These are phyloP conservation scores for Drosophila seclusa DNA, from an alignment of 2,888 invertebrate genomes.

Conservation along the genomic window DNA sequence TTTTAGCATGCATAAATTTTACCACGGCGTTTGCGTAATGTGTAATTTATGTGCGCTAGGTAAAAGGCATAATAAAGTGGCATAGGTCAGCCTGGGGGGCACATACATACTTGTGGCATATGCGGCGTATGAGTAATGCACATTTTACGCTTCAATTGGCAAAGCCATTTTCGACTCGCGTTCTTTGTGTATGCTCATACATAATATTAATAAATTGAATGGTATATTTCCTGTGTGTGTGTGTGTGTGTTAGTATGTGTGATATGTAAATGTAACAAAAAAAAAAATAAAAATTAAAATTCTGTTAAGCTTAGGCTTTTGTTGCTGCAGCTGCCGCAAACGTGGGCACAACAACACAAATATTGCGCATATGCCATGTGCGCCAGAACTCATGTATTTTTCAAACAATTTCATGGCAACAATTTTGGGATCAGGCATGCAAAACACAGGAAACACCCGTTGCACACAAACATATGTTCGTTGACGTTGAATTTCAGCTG, in stretches of 20 bases:
- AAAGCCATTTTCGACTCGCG: slow-evolving; percentile 63
- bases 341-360: slow-evolving; percentile 47
- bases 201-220: slow-evolving; percentile 77
- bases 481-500: slow-evolving; percentile 34
- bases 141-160: slow-evolving; percentile 76
- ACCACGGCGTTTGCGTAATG: slow-evolving; percentile 65
- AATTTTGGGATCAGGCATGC: slow-evolving; percentile 53
- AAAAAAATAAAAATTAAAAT: neutral
- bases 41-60: slow-evolving; percentile 60
- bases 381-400: slow-evolving; percentile 47
- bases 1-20: slow-evolving; percentile 54
- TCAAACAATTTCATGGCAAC: slow-evolving; percentile 43
- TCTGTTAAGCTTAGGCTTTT: slow-evolving; percentile 68
- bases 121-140: slow-evolving; percentile 75
- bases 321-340: slow-evolving; percentile 67
- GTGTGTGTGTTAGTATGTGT: slow-evolving; percentile 6
- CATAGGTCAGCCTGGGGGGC: slow-evolving; percentile 58
- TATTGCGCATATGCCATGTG: slow-evolving; percentile 75
- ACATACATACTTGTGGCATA: slow-evolving; percentile 14
- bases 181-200: slow-evolving; percentile 39
- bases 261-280: slow-evolving; percentile 34
- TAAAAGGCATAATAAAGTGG: slow-evolving; percentile 70
- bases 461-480: slow-evolving; percentile 15
- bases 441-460: slow-evolving; percentile 42
- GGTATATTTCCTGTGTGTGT: slow-evolving; percentile 43